These are phyloP conservation scores for Leptinotarsa peninsularis DNA, from an alignment of 2,888 invertebrate species.

Conservation along the genomic window DNA sequence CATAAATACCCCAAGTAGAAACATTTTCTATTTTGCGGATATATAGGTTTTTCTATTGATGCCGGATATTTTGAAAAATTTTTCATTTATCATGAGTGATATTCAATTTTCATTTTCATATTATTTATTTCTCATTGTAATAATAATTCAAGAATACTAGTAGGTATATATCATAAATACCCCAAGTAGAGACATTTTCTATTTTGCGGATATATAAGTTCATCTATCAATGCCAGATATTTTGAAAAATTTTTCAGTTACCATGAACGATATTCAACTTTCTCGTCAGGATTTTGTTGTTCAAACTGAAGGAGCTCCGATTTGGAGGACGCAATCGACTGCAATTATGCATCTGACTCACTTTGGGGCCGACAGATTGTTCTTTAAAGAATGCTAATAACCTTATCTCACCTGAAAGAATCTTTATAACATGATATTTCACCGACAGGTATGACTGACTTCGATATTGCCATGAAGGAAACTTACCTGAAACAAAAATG, in stretches of 20 bases:
- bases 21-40: too few species aligned
- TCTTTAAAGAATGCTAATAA: conserved; percentile 2
- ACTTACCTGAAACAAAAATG: conserved; percentile 5
- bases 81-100: background rate
- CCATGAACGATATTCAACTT: background rate
- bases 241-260: too few species aligned
- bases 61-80: too few species aligned
- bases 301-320: background rate
- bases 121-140: too few species aligned
- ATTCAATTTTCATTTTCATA: background rate
- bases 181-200: too few species aligned
- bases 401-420: conserved; percentile 1
- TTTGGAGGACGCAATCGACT: background rate
- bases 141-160: too few species aligned
- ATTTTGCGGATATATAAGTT: too few species aligned
- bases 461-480: background rate
- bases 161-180: too few species aligned
- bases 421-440: background rate
- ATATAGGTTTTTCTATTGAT: too few species aligned
- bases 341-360: conserved; percentile 10
- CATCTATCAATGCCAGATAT: too few species aligned
- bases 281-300: background rate
- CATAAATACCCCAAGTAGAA: too few species aligned
- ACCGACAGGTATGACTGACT: background rate
- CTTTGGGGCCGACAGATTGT: background rate